Percentiles rank a stretch among this genome's conserved stretches.
These are phyloP conservation scores for Conomelus anceps DNA, from an alignment of 2,888 invertebrate genomes.

Conservation along the genomic window DNA sequence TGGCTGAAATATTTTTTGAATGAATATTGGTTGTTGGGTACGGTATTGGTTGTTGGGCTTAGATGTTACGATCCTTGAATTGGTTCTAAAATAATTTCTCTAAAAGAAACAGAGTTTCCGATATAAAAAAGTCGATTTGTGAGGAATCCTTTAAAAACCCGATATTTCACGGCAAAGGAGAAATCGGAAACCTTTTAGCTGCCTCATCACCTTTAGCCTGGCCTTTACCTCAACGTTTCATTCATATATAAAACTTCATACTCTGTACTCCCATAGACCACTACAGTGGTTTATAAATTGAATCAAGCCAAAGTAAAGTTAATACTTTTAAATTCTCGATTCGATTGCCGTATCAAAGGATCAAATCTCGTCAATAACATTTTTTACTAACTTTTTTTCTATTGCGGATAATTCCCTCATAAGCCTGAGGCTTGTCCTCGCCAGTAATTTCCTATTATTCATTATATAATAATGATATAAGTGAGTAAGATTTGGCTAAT, in stretches of 20 bases:
- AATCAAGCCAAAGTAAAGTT: too few species aligned
- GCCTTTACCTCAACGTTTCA: neutral
- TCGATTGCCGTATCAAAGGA: neutral
- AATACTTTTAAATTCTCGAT: neutral
- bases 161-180: neutral
- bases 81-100: neutral
- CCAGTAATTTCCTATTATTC: too few species aligned
- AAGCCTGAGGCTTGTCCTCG: too few species aligned
- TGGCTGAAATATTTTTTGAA: too few species aligned
- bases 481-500: too few species aligned
- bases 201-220: neutral
- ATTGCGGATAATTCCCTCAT: too few species aligned
- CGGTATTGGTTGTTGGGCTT: too few species aligned
- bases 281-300: neutral
- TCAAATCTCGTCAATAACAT: too few species aligned
- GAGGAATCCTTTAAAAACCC: neutral
- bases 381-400: too few species aligned
- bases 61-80: neutral
- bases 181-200: neutral
- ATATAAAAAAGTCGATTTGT: neutral
- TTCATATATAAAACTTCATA: neutral
- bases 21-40: too few species aligned
- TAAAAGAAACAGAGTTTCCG: too few species aligned
- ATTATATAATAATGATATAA: too few species aligned
- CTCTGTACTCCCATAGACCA: neutral